Evolutionary conservation across 2,888 invertebrate species (phyloP).

Genomic region (Drosophila prostipennis): DNA sequence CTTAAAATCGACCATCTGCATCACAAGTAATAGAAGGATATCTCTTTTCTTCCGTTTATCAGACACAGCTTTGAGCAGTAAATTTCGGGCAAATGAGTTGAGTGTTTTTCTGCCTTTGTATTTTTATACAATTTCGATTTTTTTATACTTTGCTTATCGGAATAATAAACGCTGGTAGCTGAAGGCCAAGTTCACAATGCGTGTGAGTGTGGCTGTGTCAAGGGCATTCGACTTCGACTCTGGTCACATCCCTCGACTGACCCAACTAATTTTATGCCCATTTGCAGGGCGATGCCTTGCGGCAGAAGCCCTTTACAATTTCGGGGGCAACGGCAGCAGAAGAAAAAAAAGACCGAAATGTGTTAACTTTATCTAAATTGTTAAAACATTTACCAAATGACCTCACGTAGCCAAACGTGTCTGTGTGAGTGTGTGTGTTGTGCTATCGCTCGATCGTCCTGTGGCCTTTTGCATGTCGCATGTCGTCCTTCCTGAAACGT

Average conservation of each 20-base stretch:
- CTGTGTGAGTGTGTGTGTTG: conserved; percentile 26
- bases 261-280: conserved; percentile 78
- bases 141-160: conserved; percentile 58
- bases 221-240: conserved; percentile 56
- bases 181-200: conserved; percentile 72
- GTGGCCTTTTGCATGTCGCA: conserved; percentile 35
- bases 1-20: conserved; percentile 52
- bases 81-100: conserved; percentile 65
- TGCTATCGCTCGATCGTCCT: conserved; percentile 61
- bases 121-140: conserved; percentile 16
- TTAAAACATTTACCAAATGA: conserved; percentile 81
- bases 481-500: conserved; percentile 54
- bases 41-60: conserved; percentile 53
- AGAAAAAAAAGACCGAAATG: conserved; percentile 62
- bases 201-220: conserved; percentile 47
- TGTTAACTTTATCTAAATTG: conserved; percentile 83
- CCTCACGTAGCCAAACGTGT: conserved; percentile 75
- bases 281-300: conserved; percentile 56
- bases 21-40: conserved; percentile 47
- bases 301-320: conserved; percentile 56
- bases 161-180: conserved; percentile 59
- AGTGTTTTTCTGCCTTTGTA: conserved; percentile 43
- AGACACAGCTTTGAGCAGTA: conserved; percentile 63
- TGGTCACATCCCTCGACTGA: conserved; percentile 73
- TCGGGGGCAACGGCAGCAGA: conserved; percentile 3